Evolutionary conservation across 2,797 vertebrate species (phyloP).

Genomic region (Taenioides sp.): DNA sequence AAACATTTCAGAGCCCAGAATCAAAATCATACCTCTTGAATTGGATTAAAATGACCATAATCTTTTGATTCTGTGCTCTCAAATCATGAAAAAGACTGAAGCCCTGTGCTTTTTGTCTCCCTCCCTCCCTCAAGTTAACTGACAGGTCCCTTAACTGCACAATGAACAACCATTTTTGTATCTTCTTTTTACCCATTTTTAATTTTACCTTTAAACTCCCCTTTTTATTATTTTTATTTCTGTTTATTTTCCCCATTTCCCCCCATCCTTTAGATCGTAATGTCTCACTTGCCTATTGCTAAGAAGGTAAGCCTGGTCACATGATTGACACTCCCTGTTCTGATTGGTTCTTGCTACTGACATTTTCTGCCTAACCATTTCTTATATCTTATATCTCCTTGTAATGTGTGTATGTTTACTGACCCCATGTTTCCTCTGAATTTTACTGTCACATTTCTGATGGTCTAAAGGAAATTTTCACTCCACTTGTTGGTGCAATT

Average conservation of each 20-base stretch:
- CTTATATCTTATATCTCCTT: constrained; percentile 23
- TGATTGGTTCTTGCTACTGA: constrained; percentile 61
- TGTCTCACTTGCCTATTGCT: constrained; percentile 98
- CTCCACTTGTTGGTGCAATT: constrained; percentile 29
- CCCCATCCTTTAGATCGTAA: constrained; percentile 94
- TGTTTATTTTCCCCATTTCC: constrained; percentile 35
- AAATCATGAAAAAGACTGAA: constrained; percentile 39
- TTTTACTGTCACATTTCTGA: constrained; percentile 48
- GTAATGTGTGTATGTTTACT: constrained; percentile 19
- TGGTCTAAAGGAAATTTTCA: constrained; percentile 43
- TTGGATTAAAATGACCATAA: constrained; percentile 2
- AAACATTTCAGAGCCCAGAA: constrained; percentile 52
- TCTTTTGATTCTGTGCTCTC: constrained; percentile 48
- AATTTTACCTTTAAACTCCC: constrained; percentile 25
- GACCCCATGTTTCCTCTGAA: constrained; percentile 59
- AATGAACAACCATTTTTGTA: constrained; percentile 63
- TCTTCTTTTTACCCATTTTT: constrained; percentile 45
- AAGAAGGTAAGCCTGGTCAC: constrained; percentile 94
- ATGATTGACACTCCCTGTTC: constrained; percentile 58
- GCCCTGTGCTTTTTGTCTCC: not conserved
- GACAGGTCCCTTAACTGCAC: constrained; percentile 47
- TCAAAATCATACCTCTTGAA: not conserved
- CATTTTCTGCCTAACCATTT: constrained; percentile 41
- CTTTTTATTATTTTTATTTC: constrained; percentile 19
- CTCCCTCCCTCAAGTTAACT: constrained; percentile 27